These are phyloP conservation scores for Adela reaumurella DNA, from an alignment of 2,888 invertebrate species.

Conservation along the genomic window DNA sequence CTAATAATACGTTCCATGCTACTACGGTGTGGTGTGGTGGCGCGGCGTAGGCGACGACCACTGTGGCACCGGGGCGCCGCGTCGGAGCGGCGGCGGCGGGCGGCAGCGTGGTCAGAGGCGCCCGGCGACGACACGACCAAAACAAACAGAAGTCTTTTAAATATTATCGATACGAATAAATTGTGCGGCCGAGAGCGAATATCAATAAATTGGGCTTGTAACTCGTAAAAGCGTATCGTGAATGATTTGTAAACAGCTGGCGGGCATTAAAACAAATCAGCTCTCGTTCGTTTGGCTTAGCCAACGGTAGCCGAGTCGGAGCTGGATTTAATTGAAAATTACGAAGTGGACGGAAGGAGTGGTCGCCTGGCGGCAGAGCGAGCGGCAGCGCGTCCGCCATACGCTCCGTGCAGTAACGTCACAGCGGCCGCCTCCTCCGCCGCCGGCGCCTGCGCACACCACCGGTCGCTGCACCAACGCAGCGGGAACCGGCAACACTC, in stretches of 20 bases:
- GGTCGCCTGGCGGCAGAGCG: not conserved
- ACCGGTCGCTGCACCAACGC: too few relatives aligned
- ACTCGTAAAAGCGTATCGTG: conserved; percentile 52
- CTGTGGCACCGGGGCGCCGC: too few relatives aligned
- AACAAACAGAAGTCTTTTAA: conserved; percentile 45
- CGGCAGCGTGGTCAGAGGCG: conserved; percentile 28
- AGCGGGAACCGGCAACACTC: too few relatives aligned
- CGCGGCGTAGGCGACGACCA: too few relatives aligned
- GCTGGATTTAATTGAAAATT: conserved; percentile 29
- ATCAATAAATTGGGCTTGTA: conserved; percentile 50
- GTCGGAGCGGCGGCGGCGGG: conserved; percentile 11
- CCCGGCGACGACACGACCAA: conserved; percentile 27
- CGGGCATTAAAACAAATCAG: conserved; percentile 51
- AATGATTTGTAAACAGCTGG: conserved; percentile 52
- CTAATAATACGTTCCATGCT: too few relatives aligned
- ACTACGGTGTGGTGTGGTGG: too few relatives aligned
- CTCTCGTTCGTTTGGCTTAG: conserved; percentile 35
- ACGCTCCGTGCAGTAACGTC: too few relatives aligned
- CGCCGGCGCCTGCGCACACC: too few relatives aligned
- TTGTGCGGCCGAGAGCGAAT: conserved; percentile 42
- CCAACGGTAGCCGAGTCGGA: conserved; percentile 39
- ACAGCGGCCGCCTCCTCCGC: too few relatives aligned
- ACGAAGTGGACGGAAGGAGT: conserved; percentile 15
- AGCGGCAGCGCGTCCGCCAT: not conserved
- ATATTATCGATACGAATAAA: conserved; percentile 48